Percentiles rank a stretch among this genome's conserved stretches.
phyloP scores from a whole-genome alignment of 2,113 vertebrate species.

The Sturnus vulgaris region DNA sequence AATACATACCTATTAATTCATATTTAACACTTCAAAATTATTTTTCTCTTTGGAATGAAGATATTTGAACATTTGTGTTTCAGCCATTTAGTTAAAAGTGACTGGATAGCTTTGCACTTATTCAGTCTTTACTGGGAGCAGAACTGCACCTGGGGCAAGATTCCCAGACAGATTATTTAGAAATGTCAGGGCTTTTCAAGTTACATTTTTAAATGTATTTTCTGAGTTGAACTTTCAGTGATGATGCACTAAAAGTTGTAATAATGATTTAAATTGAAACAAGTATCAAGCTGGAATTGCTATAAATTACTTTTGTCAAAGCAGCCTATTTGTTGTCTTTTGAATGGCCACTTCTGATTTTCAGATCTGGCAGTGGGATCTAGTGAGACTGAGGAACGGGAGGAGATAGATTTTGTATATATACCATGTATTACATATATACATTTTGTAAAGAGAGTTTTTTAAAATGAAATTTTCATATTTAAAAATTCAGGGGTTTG shows the following conservation, averaged over 20 bases:
- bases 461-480: background rate
- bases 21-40: background rate
- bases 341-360: background rate
- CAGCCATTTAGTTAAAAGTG: background rate
- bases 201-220: background rate
- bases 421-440: background rate
- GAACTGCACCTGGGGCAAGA: constrained; percentile 12
- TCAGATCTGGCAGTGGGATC: background rate
- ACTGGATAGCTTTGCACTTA: background rate
- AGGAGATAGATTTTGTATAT: background rate
- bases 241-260: background rate
- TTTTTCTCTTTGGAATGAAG: background rate
- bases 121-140: background rate
- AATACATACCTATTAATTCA: background rate
- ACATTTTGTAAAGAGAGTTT: background rate
- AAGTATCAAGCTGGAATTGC: background rate
- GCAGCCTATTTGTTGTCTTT: background rate
- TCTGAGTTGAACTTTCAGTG: background rate
- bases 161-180: constrained; percentile 15
- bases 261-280: background rate
- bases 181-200: constrained; percentile 26
- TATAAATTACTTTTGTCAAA: background rate
- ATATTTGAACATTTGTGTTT: background rate
- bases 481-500: background rate
- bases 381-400: background rate